Evolutionary conservation across 2,888 invertebrate species (phyloP).

Genomic region (Nomada ferruginata): DNA sequence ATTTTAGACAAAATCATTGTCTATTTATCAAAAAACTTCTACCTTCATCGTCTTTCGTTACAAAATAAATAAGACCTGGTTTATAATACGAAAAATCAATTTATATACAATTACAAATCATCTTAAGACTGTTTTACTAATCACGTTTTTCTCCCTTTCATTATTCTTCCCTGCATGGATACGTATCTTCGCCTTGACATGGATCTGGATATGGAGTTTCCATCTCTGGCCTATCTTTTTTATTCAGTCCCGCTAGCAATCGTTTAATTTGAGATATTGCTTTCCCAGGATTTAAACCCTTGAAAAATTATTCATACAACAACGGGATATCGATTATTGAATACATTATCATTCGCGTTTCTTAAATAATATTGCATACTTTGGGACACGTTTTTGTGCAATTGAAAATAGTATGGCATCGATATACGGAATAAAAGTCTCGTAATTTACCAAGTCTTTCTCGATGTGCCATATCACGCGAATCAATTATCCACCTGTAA

Average conservation of each 20-base stretch:
- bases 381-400: constrained; percentile 92
- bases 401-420: constrained; percentile 92
- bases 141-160: not conserved
- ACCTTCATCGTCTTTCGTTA: constrained; percentile 12
- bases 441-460: constrained; percentile 87
- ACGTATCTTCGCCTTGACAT: constrained; percentile 61
- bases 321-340: not conserved
- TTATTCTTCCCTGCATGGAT: constrained; percentile 51
- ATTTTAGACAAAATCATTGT: not conserved
- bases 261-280: constrained; percentile 98
- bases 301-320: constrained; percentile 58
- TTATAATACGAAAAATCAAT: constrained; percentile 23
- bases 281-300: constrained; percentile 96
- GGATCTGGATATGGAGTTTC: constrained; percentile 86
- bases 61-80: constrained; percentile 27
- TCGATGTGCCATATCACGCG: constrained; percentile 88
- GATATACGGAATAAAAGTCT: constrained; percentile 89
- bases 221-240: constrained; percentile 91
- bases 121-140: constrained; percentile 35
- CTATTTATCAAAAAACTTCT: not conserved
- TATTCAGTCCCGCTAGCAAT: constrained; percentile 92
- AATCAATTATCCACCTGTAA: constrained; percentile 91
- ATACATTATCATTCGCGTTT: not conserved
- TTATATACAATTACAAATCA: constrained; percentile 51
- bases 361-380: constrained; percentile 80